Evolutionary conservation across 2,797 vertebrate genomes (phyloP).

Genomic region (Ammospiza maritima): DNA sequence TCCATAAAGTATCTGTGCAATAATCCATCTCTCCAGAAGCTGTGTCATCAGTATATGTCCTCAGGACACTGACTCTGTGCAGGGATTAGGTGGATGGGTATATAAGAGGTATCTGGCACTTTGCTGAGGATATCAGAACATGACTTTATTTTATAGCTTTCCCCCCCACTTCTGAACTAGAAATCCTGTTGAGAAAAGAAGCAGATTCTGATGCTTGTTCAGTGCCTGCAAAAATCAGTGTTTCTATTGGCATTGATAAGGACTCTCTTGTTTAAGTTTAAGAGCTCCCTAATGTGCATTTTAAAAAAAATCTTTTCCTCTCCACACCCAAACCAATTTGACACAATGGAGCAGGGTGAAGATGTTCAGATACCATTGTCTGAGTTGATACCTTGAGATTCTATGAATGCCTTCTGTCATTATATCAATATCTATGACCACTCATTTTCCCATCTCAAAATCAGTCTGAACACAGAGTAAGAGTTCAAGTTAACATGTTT

Average conservation of each 20-base stretch:
- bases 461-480: background rate
- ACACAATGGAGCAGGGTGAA: background rate
- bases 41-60: background rate
- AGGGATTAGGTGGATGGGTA: background rate
- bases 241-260: background rate
- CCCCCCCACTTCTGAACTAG: fast-evolving
- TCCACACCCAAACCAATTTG: background rate
- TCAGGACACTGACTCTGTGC: background rate
- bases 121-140: background rate
- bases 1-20: background rate
- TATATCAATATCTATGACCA: background rate
- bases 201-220: background rate
- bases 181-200: conserved; percentile 5
- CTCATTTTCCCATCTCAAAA: conserved; percentile 1
- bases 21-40: conserved; percentile 2
- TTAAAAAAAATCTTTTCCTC: background rate
- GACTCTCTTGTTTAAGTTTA: background rate
- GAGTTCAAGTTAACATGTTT: background rate
- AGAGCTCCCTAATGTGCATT: background rate
- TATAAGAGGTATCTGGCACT: background rate
- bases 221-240: background rate
- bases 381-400: background rate
- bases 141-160: background rate
- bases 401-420: background rate
- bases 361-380: background rate